phyloP scores from a whole-genome alignment of 2,888 invertebrate genomes.

The Heliconius cydno region DNA sequence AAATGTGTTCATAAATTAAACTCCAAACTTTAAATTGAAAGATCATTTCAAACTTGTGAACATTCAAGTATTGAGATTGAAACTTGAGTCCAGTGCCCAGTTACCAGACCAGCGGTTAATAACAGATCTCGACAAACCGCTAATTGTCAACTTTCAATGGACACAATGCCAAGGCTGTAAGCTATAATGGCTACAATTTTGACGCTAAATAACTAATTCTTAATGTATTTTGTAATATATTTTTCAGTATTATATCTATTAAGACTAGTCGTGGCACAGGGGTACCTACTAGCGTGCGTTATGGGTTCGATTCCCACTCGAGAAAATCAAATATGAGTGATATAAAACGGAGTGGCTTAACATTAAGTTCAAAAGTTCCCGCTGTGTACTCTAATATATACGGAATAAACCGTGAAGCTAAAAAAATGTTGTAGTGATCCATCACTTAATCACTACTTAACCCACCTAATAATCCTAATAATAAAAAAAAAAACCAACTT shows the following conservation, averaged over 20 bases:
- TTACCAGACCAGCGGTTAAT: slow-evolving; percentile 36
- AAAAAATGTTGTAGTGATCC: neutral
- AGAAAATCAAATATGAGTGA: neutral
- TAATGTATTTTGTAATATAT: neutral
- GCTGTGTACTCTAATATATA: neutral
- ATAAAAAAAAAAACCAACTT: neutral
- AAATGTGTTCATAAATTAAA: neutral
- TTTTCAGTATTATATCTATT: neutral
- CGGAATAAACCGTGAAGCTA: neutral
- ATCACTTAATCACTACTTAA: neutral
- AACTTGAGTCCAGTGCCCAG: slow-evolving; percentile 31
- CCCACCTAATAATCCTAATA: neutral
- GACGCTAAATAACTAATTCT: neutral
- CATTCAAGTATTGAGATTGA: slow-evolving; percentile 18
- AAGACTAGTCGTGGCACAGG: neutral
- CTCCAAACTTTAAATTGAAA: neutral
- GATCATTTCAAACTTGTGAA: neutral
- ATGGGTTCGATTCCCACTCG: neutral
- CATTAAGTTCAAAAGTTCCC: neutral
- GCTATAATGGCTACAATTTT: neutral
- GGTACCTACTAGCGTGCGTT: neutral
- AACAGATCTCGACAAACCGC: slow-evolving; percentile 42
- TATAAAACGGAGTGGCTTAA: neutral
- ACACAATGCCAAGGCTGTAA: slow-evolving; percentile 35
- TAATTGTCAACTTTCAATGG: slow-evolving; percentile 45